A percentile compares a stretch with the other conserved stretches of the same genome.
phyloP scores from a whole-genome alignment of 2,797 vertebrate genomes.

The Melanotaenia boesemani region DNA sequence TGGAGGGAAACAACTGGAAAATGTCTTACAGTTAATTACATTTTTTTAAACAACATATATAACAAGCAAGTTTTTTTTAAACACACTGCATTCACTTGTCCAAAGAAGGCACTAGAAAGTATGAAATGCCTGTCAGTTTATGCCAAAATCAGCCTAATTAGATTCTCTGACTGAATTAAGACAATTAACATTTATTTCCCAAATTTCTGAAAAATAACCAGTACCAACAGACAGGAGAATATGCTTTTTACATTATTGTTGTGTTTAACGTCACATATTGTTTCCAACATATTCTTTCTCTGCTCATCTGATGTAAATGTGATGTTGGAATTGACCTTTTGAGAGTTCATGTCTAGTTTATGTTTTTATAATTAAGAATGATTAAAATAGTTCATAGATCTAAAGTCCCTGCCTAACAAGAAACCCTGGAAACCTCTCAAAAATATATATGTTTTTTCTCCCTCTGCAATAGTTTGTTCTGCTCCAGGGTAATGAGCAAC shows the following conservation, averaged over 20 bases:
- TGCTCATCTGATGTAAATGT: slow-evolving; percentile 5
- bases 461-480: neutral
- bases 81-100: neutral
- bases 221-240: neutral
- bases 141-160: neutral
- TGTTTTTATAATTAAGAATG: slow-evolving; percentile 9
- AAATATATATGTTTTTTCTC: neutral
- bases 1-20: neutral
- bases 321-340: neutral
- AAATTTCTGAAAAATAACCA: neutral
- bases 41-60: neutral
- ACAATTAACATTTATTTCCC: neutral
- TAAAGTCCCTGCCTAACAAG: neutral
- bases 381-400: neutral
- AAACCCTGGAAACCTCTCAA: neutral
- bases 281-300: neutral
- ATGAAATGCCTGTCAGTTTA: neutral
- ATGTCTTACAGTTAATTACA: neutral
- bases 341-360: neutral
- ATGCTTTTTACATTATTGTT: neutral
- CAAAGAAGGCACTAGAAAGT: neutral
- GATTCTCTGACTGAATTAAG: neutral
- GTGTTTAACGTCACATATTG: neutral
- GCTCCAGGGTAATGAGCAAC: neutral
- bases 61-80: neutral